phyloP scores from a whole-genome alignment of 1,140 invertebrate species.

The Drosophila tristis region DNA sequence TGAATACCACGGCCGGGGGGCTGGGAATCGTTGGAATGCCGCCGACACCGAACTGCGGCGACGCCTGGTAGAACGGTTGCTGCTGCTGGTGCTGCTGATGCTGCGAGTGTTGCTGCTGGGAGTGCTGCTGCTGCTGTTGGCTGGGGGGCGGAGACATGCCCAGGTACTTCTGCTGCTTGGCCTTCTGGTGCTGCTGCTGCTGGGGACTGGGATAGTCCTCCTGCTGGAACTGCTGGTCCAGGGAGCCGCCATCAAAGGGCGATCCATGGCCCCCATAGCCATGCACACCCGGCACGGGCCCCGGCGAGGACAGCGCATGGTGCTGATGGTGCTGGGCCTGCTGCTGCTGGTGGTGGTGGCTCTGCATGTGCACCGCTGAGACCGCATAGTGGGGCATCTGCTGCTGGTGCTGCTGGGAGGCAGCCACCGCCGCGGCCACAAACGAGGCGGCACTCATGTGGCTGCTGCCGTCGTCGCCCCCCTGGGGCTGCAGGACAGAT shows the following conservation, averaged over 20 bases:
- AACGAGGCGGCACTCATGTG: slow-evolving; percentile 87
- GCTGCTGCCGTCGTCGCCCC: slow-evolving; percentile 60
- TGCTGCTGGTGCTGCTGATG: slow-evolving; percentile 57
- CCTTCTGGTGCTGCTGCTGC: slow-evolving; percentile 71
- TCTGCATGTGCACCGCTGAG: slow-evolving; percentile 73
- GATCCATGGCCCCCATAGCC: slow-evolving; percentile 71
- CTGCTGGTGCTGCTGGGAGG: slow-evolving; percentile 85
- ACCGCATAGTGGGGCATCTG: slow-evolving; percentile 83
- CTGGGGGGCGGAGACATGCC: slow-evolving; percentile 83
- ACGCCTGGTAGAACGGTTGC: slow-evolving; percentile 80
- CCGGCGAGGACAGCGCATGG: slow-evolving; percentile 75
- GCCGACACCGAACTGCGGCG: slow-evolving; percentile 88
- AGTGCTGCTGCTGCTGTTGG: slow-evolving; percentile 80
- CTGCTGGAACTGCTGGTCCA: slow-evolving; percentile 79
- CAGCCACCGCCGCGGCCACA: slow-evolving; percentile 85
- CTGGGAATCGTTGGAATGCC: slow-evolving; percentile 92
- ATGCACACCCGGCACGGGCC: slow-evolving; percentile 51
- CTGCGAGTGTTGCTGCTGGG: slow-evolving; percentile 53
- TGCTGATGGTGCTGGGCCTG: slow-evolving; percentile 85
- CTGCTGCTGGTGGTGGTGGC: slow-evolving; percentile 63
- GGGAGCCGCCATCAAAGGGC: slow-evolving; percentile 69
- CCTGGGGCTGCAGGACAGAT: slow-evolving; percentile 82
- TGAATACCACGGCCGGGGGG: slow-evolving; percentile 91
- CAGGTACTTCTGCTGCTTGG: slow-evolving; percentile 61
- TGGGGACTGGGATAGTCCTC: slow-evolving; percentile 81